These are phyloP conservation scores for Syrphus vitripennis DNA, from an alignment of 2,888 invertebrate species.

Conservation along the genomic window DNA sequence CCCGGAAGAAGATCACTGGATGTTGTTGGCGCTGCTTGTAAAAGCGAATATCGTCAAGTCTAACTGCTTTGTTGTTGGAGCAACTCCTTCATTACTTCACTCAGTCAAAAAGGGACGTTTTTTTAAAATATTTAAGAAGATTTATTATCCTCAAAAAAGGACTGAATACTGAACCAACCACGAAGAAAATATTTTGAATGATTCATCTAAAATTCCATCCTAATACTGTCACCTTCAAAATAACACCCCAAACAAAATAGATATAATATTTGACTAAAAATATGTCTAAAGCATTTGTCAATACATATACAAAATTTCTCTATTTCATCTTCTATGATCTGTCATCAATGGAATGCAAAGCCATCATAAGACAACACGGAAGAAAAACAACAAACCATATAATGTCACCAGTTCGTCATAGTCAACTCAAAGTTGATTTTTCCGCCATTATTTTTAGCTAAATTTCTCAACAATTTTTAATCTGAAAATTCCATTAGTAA, in stretches of 20 bases:
- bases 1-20: too few relatives aligned
- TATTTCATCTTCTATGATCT: conserved; percentile 13
- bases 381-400: conserved; percentile 39
- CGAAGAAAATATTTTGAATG: too few relatives aligned
- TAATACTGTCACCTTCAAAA: neutral
- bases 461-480: conserved; percentile 43
- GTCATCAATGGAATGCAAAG: conserved; percentile 9
- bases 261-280: neutral
- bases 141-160: too few relatives aligned
- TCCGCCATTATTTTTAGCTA: conserved; percentile 48
- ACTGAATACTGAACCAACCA: too few relatives aligned
- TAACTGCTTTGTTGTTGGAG: too few relatives aligned
- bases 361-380: conserved; percentile 38
- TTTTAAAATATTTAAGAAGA: too few relatives aligned
- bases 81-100: too few relatives aligned
- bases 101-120: too few relatives aligned
- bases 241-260: neutral
- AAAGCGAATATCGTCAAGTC: too few relatives aligned
- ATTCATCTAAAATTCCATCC: neutral
- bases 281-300: neutral
- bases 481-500: conserved; percentile 35
- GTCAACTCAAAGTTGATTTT: conserved; percentile 25
- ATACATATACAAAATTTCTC: neutral
- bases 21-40: too few relatives aligned
- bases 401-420: conserved; percentile 40